A percentile compares a stretch with the other conserved stretches of the same genome.
Conservation (phyloP, 2,797 vertebrate genomes). For the Otolemur crassicaudatus region DNA sequence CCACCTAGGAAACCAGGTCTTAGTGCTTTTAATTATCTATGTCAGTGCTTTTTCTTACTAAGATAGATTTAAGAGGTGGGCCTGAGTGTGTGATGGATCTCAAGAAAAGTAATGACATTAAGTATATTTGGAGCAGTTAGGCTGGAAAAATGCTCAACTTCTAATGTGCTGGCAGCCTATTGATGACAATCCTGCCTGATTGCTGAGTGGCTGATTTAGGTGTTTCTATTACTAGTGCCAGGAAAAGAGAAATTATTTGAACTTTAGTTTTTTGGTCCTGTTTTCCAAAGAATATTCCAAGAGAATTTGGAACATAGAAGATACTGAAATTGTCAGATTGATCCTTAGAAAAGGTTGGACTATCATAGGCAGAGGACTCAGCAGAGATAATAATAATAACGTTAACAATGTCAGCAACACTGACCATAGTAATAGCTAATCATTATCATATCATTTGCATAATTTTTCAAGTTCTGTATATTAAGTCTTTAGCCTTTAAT, state of each 20-base stretch:
- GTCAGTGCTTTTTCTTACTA: background rate
- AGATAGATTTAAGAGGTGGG: background rate
- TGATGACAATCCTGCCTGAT: background rate
- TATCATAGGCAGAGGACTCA: background rate
- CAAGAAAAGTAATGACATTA: background rate
- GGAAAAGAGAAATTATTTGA: constrained; percentile 21
- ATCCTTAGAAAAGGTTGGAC: background rate
- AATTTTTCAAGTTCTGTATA: background rate
- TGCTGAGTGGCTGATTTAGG: background rate
- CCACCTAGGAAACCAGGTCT: background rate
- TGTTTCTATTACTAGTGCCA: constrained; percentile 6
- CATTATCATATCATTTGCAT: background rate
- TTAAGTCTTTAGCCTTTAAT: background rate
- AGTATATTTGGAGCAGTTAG: background rate
- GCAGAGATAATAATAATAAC: background rate
- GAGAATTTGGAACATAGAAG: background rate
- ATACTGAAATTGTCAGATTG: background rate
- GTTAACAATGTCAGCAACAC: background rate
- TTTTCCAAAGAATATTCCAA: constrained; percentile 15
- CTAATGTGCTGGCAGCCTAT: background rate
- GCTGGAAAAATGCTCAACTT: background rate
- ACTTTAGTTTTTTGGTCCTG: background rate
- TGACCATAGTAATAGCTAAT: background rate
- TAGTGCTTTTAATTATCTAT: background rate
- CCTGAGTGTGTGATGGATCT: background rate